A percentile compares a stretch with the other conserved stretches of the same genome.
Evolutionary conservation across 2,113 vertebrate genomes (phyloP).

Genomic region (Cryptotis parvus): DNA sequence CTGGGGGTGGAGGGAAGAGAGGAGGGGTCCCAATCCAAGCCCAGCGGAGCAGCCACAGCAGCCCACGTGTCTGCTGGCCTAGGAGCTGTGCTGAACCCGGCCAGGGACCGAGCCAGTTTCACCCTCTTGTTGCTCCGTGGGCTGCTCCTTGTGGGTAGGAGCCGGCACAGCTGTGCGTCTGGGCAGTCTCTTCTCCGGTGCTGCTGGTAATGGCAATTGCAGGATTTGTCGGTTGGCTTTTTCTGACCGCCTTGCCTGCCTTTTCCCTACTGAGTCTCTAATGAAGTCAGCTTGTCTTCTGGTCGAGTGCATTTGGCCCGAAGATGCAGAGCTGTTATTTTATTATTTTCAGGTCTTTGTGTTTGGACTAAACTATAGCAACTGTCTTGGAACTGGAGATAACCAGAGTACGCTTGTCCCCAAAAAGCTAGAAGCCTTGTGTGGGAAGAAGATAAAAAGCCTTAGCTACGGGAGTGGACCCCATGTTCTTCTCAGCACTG

Average conservation of each 20-base stretch:
- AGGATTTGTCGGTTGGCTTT: too few species aligned
- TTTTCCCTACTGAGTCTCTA: background rate
- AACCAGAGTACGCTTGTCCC: slow-evolving; percentile 95
- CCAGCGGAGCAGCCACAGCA: too few species aligned
- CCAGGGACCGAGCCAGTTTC: too few species aligned
- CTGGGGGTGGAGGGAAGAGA: too few species aligned
- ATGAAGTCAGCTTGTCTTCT: background rate
- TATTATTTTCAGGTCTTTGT: slow-evolving; percentile 93
- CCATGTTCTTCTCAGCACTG: slow-evolving; percentile 94
- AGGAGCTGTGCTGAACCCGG: too few species aligned
- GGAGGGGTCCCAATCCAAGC: too few species aligned
- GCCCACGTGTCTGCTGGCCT: too few species aligned
- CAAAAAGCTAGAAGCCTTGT: slow-evolving; percentile 95
- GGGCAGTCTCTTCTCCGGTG: too few species aligned
- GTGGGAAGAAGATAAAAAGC: slow-evolving; percentile 95
- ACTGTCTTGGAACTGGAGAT: slow-evolving; percentile 97
- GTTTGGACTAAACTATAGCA: slow-evolving; percentile 97
- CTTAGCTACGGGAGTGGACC: slow-evolving; percentile 97
- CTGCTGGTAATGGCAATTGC: too few species aligned
- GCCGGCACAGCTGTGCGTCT: too few species aligned
- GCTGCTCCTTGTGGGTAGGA: too few species aligned
- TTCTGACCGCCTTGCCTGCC: background rate
- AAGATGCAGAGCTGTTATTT: slow-evolving; percentile 39
- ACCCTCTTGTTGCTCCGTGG: too few species aligned
- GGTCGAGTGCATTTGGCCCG: slow-evolving; percentile 20